Evolutionary conservation across 2,797 vertebrate genomes (phyloP), one percentile per base, ranked within the genome.

Genomic region (Smutsia gigantea): DNA sequence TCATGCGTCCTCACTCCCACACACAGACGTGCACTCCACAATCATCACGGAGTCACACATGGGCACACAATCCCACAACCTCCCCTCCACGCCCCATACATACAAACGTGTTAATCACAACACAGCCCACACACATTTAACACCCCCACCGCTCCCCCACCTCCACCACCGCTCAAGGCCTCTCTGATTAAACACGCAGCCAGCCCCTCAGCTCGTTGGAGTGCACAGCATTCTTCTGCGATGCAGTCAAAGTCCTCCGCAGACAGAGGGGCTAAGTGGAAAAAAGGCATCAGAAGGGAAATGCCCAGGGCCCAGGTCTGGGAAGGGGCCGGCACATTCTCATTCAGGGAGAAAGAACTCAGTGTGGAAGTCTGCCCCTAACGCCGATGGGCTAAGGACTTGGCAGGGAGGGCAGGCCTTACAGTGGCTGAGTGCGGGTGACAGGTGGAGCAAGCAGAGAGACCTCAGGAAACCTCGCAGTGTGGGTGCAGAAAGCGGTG

Each of bases 181-280:
- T 81, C 72, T 34, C 42, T 49, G 81, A 74, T 68, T 23, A 68
- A 66, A 79, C 34, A 31, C 59, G 29, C 27, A 53, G 3, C 42
- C 63, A 29, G 82, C 27, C 51, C 57, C 79, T 74, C 2, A 0
- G 94, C 91, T 95, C 55, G 85, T 39, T 91, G 12, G 37, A 97
- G 96, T 87, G 96, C 97, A 81, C 39, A 25, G 96, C 98, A 98
- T 99, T 99, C 98, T 98, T 98, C 74, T 66, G 75, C 9, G 53
- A 84, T 72, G 97, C 97, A 98, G 98, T 98, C 98, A 98, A 98
- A 98, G 96, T 85, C 23, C 93, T 96, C 89, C 37, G 4, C 93
- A 83, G 97, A 95, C 51, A 78, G 95, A 92, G 79, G 90, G 64
- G 49, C 95, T 90, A 15, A 91, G 91, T 84, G 97, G 97, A 94